Percentiles rank a stretch among this genome's conserved stretches.
phyloP scores from a whole-genome alignment of 37 sponge, comb jelly and placozoan species.

The Hormiphora californensis region DNA sequence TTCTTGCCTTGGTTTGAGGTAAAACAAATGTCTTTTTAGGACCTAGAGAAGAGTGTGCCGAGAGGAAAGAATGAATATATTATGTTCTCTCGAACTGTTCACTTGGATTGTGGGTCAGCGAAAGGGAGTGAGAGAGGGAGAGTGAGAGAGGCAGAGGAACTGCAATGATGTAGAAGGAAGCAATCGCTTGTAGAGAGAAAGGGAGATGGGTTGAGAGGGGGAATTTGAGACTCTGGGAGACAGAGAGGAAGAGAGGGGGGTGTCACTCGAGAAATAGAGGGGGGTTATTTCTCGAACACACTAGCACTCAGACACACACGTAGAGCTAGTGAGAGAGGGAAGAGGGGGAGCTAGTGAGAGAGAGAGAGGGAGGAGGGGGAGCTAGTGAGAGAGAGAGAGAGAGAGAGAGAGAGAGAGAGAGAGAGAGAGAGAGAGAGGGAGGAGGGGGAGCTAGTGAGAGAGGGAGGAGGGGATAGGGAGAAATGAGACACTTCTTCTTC shows the following conservation, averaged over 20 bases:
- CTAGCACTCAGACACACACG: neutral
- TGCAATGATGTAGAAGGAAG: neutral
- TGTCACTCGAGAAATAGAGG: neutral
- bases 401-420: neutral
- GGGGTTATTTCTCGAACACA: neutral
- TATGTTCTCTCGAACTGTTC: no score
- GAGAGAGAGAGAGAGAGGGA: neutral
- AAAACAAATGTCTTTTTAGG: no score
- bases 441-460: neutral
- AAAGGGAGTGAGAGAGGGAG: no score
- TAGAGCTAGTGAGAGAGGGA: no score
- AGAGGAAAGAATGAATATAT: no score
- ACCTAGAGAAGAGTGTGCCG: no score
- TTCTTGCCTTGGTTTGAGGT: no score
- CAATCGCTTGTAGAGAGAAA: neutral
- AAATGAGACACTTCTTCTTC: slow-evolving; percentile 53
- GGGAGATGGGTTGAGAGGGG: neutral
- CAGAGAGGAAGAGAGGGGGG: neutral
- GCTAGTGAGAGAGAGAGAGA: neutral
- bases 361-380: no score
- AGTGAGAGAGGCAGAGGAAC: no score
- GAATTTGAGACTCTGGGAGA: neutral
- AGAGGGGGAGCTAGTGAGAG: no score
- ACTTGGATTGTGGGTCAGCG: no score
- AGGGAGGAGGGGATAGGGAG: slow-evolving; percentile 44